Evolutionary conservation across 2,797 vertebrate species (phyloP), one percentile per base, ranked within the genome.

Genomic region (Pelobates cultripes): DNA sequence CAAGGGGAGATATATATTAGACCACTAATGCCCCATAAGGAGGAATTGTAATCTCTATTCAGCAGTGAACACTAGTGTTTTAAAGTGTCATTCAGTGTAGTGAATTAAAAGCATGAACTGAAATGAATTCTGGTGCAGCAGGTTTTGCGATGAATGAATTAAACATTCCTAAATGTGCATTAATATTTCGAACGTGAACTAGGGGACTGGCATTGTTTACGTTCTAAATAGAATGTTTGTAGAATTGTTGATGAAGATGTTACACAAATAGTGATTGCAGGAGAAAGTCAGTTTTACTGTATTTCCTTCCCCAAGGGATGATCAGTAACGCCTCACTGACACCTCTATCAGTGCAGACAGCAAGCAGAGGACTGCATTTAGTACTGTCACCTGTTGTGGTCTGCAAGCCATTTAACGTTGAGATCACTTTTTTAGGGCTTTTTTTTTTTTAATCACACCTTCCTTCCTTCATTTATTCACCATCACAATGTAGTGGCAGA

Each of bases 341-440:
- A 78, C 87, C 88, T 85, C 88, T 85, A 87, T 88, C 86, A 89
- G 88, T 78, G 85, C 85, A 87, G 78, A 81, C 70, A 73, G 61
- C 12, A 57, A 6, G 13, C 13, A 4, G 14, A 6, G 4, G 1
- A 57, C 66, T 87, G 68, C 44, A 90, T 89, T 89, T 84, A 82
- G 43, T 51, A 84, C 84, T 80, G 87, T 91, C 95, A 94, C 94
- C 94, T 94, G 94, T 95, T 94, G 94, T 86, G 73, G 82, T 44
- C 64, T 8, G 4, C 42, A 6, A 43, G 13, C 41, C 42, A 3
- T n/a, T 66, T 70, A 44, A 45, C 13, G 13, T 63, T 68, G 28
- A 44, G 69, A 77, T 77, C 80, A 77, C 75, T 73, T 75, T 77
- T 75, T 75, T 73, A 44, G 55, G 43, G 4, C 43, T 14, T 45